Base-by-base conservation (phyloP, 2,888 invertebrate genomes). In the Melieria crassipennis region DNA sequence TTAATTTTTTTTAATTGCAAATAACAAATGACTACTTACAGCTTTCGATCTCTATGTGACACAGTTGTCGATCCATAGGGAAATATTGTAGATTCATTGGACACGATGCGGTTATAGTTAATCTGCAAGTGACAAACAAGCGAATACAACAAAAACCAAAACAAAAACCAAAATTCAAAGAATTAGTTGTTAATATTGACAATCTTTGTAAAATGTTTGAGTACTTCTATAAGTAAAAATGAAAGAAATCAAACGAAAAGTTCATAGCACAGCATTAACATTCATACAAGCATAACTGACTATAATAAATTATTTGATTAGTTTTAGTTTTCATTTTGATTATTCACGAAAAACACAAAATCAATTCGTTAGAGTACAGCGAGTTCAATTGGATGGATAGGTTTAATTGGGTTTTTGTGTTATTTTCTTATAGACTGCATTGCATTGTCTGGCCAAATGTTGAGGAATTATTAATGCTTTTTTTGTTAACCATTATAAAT, bases 41-140 rank as follows among this genome's bases (percentile, higher is more conserved):
- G 91, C 97, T 97, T 91, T 97, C 97, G 83, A 97, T 96, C 90
- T 96, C 96, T 87, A 97, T 95, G 86, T 95, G 94, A 88, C 97
- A 97, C 78, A 96, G 88, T 86, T 97, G 97, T 79, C 95, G 92
- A 87, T 97, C 97, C 96, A 97, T 96, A 55, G 97, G 97, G 87
- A 97, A 97, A 88, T 96, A 97, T 86, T 97, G 95, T 65, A 97
- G 91, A 87, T 96, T 95, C 97, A 97, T 97, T 71, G 96, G 96
- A 88, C 97, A 97, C 79, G 96, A 95, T 77, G 96, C 96, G 77
- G 97, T 97, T 83, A 97, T 95, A 78, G 97, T 97, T 88, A 97
- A 91, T 82, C 85, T 85, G 75, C 52, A 72, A 72, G 58, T 30
- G 30, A 64, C 46, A 65, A 16, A 60, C 55, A 48, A 56, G 45